Percentiles rank a stretch among this genome's conserved stretches.
Conservation (phyloP, 2,113 vertebrate genomes). For the Orientallactaga bullata region DNA sequence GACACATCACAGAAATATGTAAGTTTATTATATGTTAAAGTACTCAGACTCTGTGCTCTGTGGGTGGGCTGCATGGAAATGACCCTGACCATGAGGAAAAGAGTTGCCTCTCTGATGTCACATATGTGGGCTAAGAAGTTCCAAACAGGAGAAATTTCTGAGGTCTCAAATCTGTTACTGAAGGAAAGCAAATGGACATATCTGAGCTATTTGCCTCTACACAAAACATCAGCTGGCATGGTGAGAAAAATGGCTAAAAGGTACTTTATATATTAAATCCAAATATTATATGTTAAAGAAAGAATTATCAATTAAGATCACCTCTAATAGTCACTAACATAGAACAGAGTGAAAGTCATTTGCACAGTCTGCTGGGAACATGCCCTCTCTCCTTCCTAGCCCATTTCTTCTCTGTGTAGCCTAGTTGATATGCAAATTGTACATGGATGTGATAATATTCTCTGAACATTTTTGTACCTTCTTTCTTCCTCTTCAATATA, state of each 20-base stretch:
- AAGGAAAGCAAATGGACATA: constrained; percentile 9
- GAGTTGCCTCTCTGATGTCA: not conserved
- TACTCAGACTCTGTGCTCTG: constrained; percentile 1
- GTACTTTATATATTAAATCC: not conserved
- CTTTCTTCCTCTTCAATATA: constrained; percentile 54
- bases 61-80: constrained; percentile 64
- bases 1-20: constrained; percentile 9
- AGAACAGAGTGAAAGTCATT: not conserved
- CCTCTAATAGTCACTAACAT: not conserved
- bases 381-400: no score
- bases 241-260: constrained; percentile 18
- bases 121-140: constrained; percentile 15
- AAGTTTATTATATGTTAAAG: constrained; percentile 22
- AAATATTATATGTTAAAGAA: not conserved
- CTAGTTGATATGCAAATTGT: constrained; percentile 47
- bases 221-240: not conserved
- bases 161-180: not conserved
- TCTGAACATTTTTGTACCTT: constrained; percentile 25
- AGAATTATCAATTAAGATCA: not conserved
- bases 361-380: not conserved
- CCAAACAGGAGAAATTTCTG: constrained; percentile 29
- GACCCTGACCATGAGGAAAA: not conserved
- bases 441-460: not conserved
- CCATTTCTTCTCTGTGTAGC: not conserved
- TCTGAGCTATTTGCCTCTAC: not conserved